Percentiles rank a stretch among this genome's conserved stretches.
These are phyloP conservation scores for Eidolon dupreanum DNA, from an alignment of 2,797 vertebrate species.

Conservation along the genomic window DNA sequence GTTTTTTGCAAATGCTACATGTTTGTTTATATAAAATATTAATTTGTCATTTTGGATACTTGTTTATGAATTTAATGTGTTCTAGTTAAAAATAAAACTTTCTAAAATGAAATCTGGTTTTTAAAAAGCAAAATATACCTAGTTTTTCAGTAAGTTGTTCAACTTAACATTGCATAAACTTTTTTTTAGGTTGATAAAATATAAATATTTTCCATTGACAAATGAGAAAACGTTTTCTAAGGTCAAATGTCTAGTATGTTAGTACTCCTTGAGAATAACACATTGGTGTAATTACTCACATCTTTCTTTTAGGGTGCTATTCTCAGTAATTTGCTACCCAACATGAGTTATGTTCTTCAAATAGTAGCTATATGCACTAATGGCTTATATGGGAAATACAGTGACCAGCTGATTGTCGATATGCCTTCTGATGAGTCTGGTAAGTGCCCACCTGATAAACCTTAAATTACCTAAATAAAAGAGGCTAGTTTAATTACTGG, in stretches of 20 bases:
- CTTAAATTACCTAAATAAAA: not conserved
- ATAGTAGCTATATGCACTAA: conserved; percentile 96
- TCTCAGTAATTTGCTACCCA: conserved; percentile 92
- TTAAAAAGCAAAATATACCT: not conserved
- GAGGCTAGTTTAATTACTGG: not conserved
- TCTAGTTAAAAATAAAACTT: not conserved
- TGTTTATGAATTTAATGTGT: not conserved
- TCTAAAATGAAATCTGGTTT: not conserved
- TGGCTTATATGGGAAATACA: conserved; percentile 93
- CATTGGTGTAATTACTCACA: conserved; percentile 45
- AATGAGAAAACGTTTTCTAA: not conserved
- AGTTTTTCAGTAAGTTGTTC: not conserved
- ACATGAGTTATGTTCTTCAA: conserved; percentile 94
- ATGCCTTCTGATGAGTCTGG: conserved; percentile 92
- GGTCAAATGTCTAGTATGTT: not conserved
- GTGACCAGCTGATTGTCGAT: conserved; percentile 91
- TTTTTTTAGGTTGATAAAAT: conserved; percentile 3
- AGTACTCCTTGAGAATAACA: not conserved
- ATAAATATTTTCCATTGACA: not conserved
- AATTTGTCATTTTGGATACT: not conserved
- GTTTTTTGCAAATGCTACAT: not conserved
- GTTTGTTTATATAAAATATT: not conserved
- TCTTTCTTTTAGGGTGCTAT: conserved; percentile 93
- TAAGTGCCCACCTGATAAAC: conserved; percentile 85
- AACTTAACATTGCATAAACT: not conserved